A percentile compares a stretch with the other conserved stretches of the same genome.
phyloP scores from a whole-genome alignment of 2,888 invertebrate genomes.

The Cantharis flavilabris region DNA sequence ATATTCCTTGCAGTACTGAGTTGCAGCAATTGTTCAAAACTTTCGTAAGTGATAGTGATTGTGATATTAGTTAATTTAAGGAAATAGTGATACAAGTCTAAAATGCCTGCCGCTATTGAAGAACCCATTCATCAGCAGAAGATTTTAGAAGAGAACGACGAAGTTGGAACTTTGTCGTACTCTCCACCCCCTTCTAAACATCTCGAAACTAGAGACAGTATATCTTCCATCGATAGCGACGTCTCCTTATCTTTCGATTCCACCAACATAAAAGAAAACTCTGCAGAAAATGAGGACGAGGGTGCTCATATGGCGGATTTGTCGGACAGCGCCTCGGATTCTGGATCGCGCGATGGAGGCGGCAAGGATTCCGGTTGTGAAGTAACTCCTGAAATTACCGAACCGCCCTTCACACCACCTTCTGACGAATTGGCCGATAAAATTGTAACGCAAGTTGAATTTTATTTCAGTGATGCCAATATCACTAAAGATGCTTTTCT shows the following conservation, averaged over 20 bases:
- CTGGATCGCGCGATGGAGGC: slow-evolving; percentile 64
- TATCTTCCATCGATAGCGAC: slow-evolving; percentile 66
- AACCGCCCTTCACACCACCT: slow-evolving; percentile 69
- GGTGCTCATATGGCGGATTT: slow-evolving; percentile 65
- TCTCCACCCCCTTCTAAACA: slow-evolving; percentile 55
- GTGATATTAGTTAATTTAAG: slow-evolving; percentile 47
- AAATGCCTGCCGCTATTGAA: slow-evolving; percentile 50
- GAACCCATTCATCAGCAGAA: slow-evolving; percentile 47
- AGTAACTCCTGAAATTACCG: slow-evolving; percentile 58
- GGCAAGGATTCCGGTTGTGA: slow-evolving; percentile 73
- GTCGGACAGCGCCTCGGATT: slow-evolving; percentile 69
- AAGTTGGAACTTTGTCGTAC: slow-evolving; percentile 50
- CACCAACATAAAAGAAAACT: slow-evolving; percentile 36
- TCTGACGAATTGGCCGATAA: slow-evolving; percentile 77
- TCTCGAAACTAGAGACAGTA: slow-evolving; percentile 63
- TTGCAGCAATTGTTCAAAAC: slow-evolving; percentile 27
- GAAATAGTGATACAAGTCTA: slow-evolving; percentile 38
- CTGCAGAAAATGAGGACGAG: slow-evolving; percentile 59
- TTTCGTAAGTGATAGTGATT: slow-evolving; percentile 40
- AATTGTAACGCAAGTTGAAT: slow-evolving; percentile 88
- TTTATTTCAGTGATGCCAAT: slow-evolving; percentile 94
- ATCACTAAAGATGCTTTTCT: slow-evolving; percentile 95
- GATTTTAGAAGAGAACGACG: slow-evolving; percentile 50
- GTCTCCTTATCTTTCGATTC: slow-evolving; percentile 62
- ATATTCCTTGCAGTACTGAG: slow-evolving; percentile 35